phyloP scores from a whole-genome alignment of 2,113 vertebrate species.

The Toxostoma redivivum region DNA sequence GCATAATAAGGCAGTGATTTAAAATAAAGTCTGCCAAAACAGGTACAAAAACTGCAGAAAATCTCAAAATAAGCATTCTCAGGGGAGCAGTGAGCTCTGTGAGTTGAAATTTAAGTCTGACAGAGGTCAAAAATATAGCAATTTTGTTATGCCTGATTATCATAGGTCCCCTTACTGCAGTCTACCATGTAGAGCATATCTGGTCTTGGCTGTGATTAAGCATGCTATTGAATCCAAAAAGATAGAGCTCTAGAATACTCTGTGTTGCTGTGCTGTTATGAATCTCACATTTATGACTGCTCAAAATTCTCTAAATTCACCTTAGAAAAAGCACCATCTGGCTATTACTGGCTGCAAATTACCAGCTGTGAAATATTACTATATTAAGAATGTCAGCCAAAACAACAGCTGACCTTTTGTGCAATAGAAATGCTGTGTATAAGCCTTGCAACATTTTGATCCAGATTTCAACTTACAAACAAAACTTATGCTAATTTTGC shows the following conservation, averaged over 20 bases:
- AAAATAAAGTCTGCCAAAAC: conserved; percentile 6
- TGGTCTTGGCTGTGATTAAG: background rate
- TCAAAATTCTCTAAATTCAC: conserved; percentile 43
- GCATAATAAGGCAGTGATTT: background rate
- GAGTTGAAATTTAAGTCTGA: background rate
- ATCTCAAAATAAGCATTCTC: background rate
- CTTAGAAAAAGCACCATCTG: conserved; percentile 51
- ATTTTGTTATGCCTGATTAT: background rate
- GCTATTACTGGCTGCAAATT: conserved; percentile 43
- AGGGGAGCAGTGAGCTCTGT: background rate
- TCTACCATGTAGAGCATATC: background rate
- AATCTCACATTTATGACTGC: background rate
- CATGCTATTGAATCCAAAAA: background rate
- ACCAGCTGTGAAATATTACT: conserved; percentile 40
- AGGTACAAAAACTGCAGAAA: background rate
- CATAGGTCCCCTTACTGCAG: background rate
- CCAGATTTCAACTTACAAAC: background rate
- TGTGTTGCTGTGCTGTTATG: background rate
- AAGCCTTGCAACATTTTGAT: conserved; percentile 4
- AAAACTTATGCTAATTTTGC: background rate
- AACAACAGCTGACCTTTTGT: conserved; percentile 29
- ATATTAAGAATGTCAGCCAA: conserved; percentile 34
- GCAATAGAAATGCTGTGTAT: background rate
- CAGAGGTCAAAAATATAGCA: background rate
- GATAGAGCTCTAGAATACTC: background rate